These are phyloP conservation scores for Drosophila anomalata DNA, from an alignment of 2,888 invertebrate species.

Conservation along the genomic window DNA sequence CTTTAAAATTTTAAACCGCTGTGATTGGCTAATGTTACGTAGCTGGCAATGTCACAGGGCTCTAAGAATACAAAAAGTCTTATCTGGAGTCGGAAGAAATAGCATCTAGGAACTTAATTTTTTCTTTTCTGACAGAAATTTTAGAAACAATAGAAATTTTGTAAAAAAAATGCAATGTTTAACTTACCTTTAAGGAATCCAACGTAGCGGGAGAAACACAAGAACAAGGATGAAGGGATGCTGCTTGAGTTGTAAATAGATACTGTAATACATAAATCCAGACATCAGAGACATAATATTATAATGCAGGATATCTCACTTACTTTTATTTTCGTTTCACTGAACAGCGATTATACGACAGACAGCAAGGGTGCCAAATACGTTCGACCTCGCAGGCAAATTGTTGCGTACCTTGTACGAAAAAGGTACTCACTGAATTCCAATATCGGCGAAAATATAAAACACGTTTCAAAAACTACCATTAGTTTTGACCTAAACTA, in stretches of 20 bases:
- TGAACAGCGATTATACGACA: neutral
- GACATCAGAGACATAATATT: neutral
- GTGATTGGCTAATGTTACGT: conserved; percentile 14
- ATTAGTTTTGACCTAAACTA: neutral
- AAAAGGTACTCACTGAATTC: neutral
- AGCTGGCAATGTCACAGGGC: conserved; percentile 28
- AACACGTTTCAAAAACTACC: conserved; percentile 7
- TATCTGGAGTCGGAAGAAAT: conserved; percentile 17
- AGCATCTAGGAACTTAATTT: neutral
- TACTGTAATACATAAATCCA: neutral
- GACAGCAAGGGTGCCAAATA: conserved; percentile 29
- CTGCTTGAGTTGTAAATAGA: neutral
- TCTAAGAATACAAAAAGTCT: conserved; percentile 20
- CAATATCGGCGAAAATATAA: neutral
- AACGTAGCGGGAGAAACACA: conserved; percentile 3
- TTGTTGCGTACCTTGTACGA: conserved; percentile 15
- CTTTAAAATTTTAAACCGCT: neutral
- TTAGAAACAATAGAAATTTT: neutral
- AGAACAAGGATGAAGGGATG: conserved; percentile 20
- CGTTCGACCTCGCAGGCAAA: conserved; percentile 33
- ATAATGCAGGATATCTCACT: neutral
- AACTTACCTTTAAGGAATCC: conserved; percentile 5
- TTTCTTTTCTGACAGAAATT: neutral
- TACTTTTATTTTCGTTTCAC: conserved; percentile 11
- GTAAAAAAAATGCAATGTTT: conserved; percentile 4